Percentiles rank a stretch among this genome's conserved stretches.
Evolutionary conservation across 2,888 invertebrate species (phyloP).

Genomic region (Malthinus flaveolus): DNA sequence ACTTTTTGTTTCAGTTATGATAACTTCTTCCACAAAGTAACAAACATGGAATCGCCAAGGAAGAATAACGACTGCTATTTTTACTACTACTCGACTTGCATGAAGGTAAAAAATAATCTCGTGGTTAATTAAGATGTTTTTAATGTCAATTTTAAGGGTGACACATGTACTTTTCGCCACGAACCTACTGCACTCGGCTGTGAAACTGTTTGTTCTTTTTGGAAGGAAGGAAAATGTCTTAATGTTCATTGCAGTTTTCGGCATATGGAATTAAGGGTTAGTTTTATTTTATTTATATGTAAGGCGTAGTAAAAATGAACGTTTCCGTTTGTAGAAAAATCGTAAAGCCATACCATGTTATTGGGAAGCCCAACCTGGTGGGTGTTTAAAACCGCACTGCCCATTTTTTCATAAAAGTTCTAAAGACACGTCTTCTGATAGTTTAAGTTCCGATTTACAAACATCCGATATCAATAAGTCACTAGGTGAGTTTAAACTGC

Average conservation of each 20-base stretch:
- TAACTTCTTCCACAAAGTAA: conserved; percentile 56
- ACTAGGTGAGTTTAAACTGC: conserved; percentile 13
- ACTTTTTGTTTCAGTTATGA: conserved; percentile 46
- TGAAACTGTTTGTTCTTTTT: conserved; percentile 78
- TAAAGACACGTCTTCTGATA: conserved; percentile 39
- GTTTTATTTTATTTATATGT: conserved; percentile 4
- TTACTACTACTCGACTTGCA: conserved; percentile 85
- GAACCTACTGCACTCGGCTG: conserved; percentile 81
- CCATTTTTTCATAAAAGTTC: conserved; percentile 72
- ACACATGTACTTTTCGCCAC: conserved; percentile 81
- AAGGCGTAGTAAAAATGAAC: neutral
- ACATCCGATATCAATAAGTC: conserved; percentile 25
- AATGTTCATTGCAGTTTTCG: conserved; percentile 78
- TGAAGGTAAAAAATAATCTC: conserved; percentile 65
- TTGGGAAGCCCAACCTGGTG: conserved; percentile 84
- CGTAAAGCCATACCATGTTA: conserved; percentile 82
- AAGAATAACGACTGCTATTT: conserved; percentile 88
- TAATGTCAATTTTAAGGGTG: conserved; percentile 63
- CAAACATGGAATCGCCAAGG: conserved; percentile 69
- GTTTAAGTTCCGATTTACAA: conserved; percentile 34
- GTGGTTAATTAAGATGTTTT: conserved; percentile 27
- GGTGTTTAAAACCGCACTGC: conserved; percentile 84
- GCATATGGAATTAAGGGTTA: conserved; percentile 82
- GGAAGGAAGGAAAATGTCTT: conserved; percentile 81
- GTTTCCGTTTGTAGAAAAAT: conserved; percentile 66